Percentiles rank a stretch among this genome's conserved stretches.
phyloP scores from a whole-genome alignment of 2,797 vertebrate genomes.

The Phrynocephalus forsythii region DNA sequence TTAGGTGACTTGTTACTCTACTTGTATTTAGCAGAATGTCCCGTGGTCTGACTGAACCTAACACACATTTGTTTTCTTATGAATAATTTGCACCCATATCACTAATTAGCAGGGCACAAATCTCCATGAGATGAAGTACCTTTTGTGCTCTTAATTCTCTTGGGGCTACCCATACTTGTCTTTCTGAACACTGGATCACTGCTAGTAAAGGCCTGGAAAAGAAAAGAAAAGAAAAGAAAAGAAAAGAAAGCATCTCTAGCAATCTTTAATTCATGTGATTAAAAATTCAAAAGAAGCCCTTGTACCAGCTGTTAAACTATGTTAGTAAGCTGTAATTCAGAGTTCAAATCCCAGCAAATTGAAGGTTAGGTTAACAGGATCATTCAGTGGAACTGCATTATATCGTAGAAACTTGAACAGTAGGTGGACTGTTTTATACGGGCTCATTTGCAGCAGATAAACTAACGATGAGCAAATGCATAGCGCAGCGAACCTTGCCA shows the following conservation, averaged over 20 bases:
- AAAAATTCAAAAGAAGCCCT: constrained; percentile 92
- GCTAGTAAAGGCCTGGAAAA: constrained; percentile 75
- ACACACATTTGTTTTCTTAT: constrained; percentile 56
- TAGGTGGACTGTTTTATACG: constrained; percentile 81
- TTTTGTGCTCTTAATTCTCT: constrained; percentile 69
- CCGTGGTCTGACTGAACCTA: constrained; percentile 33
- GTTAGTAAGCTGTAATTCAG: constrained; percentile 89
- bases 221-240: no score
- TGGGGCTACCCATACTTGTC: constrained; percentile 74
- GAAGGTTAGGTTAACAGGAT: constrained; percentile 88
- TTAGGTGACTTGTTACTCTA: background rate
- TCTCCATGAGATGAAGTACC: constrained; percentile 50
- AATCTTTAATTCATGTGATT: constrained; percentile 94
- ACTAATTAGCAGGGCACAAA: constrained; percentile 55
- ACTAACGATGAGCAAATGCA: constrained; percentile 73
- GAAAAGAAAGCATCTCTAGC: constrained; percentile 74
- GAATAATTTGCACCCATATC: constrained; percentile 56
- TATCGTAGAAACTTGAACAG: constrained; percentile 79
- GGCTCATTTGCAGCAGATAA: constrained; percentile 76
- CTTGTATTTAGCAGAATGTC: constrained; percentile 10
- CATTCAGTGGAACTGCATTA: constrained; percentile 84
- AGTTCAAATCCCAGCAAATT: constrained; percentile 92
- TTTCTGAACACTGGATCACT: constrained; percentile 76
- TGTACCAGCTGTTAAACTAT: constrained; percentile 90
- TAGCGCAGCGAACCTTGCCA: constrained; percentile 62